Base-by-base conservation (phyloP, 2,797 vertebrate genomes). In the Steatocranus sp. region DNA sequence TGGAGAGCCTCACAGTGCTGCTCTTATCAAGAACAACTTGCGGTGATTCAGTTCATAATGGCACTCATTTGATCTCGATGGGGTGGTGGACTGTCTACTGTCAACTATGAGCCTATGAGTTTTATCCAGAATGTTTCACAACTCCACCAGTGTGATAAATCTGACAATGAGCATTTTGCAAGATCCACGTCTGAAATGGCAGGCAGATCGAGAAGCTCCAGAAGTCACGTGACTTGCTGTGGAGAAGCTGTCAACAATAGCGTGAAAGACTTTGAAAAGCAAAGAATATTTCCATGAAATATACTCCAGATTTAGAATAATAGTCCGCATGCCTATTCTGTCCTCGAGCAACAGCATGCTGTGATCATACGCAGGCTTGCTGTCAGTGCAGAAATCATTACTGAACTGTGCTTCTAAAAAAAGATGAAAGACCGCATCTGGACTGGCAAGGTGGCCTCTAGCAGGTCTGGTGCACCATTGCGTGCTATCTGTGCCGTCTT, bases 1-100 rank as follows among this genome's bases (percentile, higher is more conserved):
- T 96, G 96, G 95, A 96, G 89, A 96, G 89, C 76, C 87, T 96
- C 95, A 96, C 85, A 81, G 80, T 27, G 83, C 82, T 86, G 74
- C 84, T 93, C 92, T 95, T 95, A 96, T 97, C 96, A 80, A 5
- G 11, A 86, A 90, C 92, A 93, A 91, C 89, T 87, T 61, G 83
- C 85, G 79, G 87, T 87, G 81, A 94, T 86, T 94, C 92, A 82
- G 83, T 49, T 70, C 78, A 66, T 87, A 93, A 92, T 70, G 83
- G 89, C 89, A 43, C 83, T 91, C 91, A 93, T 95, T 94, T 95
- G 93, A 95, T 95, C 93, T 95, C 38, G 15, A 87, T 88, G 87
- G 89, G 85, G 84, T 86, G 32, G 85, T 91, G 91, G 87, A 90
- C 95, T 94, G 94, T 94, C 92, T 93, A 87, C 92, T 91, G 91